phyloP scores from a whole-genome alignment of 2,113 vertebrate genomes.

The Xiphophorus couchianus region DNA sequence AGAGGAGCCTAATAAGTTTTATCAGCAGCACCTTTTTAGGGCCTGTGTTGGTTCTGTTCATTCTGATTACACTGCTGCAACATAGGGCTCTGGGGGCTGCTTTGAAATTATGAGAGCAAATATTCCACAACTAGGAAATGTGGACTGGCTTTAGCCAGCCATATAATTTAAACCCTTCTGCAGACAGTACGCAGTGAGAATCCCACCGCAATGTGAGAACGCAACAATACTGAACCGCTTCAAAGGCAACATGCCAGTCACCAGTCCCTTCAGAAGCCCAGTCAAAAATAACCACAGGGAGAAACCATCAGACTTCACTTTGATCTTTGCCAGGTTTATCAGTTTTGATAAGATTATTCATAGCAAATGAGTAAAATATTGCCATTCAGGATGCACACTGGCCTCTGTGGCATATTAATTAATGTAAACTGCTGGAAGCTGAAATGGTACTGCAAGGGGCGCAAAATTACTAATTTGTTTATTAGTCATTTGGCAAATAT shows the following conservation, averaged over 20 bases:
- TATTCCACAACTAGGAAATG: conserved; percentile 57
- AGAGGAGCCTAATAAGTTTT: conserved; percentile 61
- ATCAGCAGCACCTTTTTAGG: conserved; percentile 54
- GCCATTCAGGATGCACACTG: conserved; percentile 51
- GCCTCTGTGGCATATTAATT: conserved; percentile 41
- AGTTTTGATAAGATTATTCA: conserved; percentile 67
- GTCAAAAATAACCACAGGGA: conserved; percentile 61
- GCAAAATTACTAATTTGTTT: conserved; percentile 21
- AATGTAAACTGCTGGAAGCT: conserved; percentile 43
- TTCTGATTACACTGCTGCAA: conserved; percentile 51
- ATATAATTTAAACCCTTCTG: conserved; percentile 49
- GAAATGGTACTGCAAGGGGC: conserved; percentile 5
- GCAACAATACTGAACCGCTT: conserved; percentile 71
- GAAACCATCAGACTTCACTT: conserved; percentile 63
- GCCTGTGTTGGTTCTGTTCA: conserved; percentile 41
- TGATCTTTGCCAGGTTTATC: conserved; percentile 71
- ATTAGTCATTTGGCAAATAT: conserved; percentile 8
- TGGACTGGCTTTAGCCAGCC: conserved; percentile 39
- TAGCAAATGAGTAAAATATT: conserved; percentile 64
- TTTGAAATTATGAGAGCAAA: conserved; percentile 73
- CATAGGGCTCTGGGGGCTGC: conserved; percentile 64
- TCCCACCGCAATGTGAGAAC: conserved; percentile 69
- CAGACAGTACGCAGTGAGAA: conserved; percentile 53
- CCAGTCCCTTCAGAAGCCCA: conserved; percentile 66
- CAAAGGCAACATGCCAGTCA: conserved; percentile 72